Percentiles rank a stretch among this genome's conserved stretches.
phyloP scores from a whole-genome alignment of 1,140 invertebrate genomes.

The Zophobas morio region DNA sequence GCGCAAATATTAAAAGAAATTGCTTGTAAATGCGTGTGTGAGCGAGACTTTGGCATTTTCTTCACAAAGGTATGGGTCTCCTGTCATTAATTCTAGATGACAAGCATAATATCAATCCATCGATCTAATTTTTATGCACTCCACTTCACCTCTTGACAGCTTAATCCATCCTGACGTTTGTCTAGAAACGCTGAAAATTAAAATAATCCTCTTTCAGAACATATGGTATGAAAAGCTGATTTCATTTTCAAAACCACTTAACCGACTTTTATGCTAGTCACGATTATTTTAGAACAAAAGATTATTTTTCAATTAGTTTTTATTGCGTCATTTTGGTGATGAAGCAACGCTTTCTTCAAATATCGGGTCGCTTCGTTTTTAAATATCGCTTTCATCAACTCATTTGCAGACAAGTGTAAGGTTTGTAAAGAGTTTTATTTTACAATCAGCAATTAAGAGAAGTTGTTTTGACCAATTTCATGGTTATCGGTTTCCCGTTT shows the following conservation, averaged over 20 bases:
- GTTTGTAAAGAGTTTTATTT: too few species aligned
- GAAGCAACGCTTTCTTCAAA: too few species aligned
- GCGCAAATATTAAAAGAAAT: conserved; percentile 39
- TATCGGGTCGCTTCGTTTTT: too few species aligned
- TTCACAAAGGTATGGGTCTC: conserved; percentile 48
- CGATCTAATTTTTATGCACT: conserved; percentile 53
- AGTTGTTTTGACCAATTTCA: too few species aligned
- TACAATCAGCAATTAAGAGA: too few species aligned
- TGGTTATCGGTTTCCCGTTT: too few species aligned
- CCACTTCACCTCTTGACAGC: conserved; percentile 47
- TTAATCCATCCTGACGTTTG: conserved; percentile 47
- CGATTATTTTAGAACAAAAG: conserved; percentile 18
- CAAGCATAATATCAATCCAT: conserved; percentile 48
- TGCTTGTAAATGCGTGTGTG: conserved; percentile 16
- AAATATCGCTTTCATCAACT: too few species aligned
- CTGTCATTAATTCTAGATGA: conserved; percentile 49
- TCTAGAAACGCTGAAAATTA: conserved; percentile 41
- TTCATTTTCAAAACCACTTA: conserved; percentile 37
- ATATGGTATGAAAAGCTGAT: conserved; percentile 24
- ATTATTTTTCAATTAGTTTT: not conserved
- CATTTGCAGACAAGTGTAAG: too few species aligned
- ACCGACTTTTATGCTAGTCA: conserved; percentile 27
- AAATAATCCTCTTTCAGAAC: conserved; percentile 42
- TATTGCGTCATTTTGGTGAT: not conserved
- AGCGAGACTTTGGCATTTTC: conserved; percentile 44